Conservation (phyloP, 2,888 invertebrate species). For the Amphimallon solstitiale region DNA sequence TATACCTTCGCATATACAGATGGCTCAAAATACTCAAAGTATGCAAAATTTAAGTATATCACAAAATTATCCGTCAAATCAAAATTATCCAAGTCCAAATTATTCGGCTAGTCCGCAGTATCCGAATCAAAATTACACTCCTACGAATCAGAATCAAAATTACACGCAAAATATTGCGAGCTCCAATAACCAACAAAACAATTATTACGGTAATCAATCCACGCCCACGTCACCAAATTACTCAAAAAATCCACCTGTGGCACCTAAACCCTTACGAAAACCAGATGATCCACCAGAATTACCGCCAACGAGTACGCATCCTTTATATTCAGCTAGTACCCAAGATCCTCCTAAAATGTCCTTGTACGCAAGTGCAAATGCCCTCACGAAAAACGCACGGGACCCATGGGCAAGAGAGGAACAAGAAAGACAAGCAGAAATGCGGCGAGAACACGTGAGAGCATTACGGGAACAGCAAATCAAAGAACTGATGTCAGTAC, state of each 20-base stretch:
- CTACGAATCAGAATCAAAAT: constrained; percentile 40
- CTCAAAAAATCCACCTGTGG: constrained; percentile 66
- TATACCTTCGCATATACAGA: constrained; percentile 47
- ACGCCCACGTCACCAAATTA: constrained; percentile 59
- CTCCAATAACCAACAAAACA: constrained; percentile 37
- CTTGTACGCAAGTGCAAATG: constrained; percentile 68
- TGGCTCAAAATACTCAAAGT: constrained; percentile 58
- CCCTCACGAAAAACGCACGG: constrained; percentile 60
- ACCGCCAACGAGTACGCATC: constrained; percentile 78
- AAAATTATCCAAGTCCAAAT: constrained; percentile 41
- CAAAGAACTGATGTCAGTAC: constrained; percentile 76
- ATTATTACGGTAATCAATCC: constrained; percentile 55
- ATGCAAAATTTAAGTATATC: constrained; percentile 59
- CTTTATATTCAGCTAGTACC: constrained; percentile 78
- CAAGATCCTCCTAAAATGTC: constrained; percentile 79
- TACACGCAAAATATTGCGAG: constrained; percentile 46
- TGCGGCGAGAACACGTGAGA: constrained; percentile 78
- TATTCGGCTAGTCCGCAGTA: constrained; percentile 14
- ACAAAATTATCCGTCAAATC: constrained; percentile 39
- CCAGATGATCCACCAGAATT: constrained; percentile 68
- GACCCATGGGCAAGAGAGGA: constrained; percentile 96
- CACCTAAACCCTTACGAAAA: constrained; percentile 66
- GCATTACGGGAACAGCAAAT: constrained; percentile 90
- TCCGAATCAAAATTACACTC: constrained; percentile 38
- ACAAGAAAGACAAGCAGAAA: constrained; percentile 80